Base-by-base conservation (phyloP, 2,113 vertebrate genomes). In the Lasiurus cinereus region DNA sequence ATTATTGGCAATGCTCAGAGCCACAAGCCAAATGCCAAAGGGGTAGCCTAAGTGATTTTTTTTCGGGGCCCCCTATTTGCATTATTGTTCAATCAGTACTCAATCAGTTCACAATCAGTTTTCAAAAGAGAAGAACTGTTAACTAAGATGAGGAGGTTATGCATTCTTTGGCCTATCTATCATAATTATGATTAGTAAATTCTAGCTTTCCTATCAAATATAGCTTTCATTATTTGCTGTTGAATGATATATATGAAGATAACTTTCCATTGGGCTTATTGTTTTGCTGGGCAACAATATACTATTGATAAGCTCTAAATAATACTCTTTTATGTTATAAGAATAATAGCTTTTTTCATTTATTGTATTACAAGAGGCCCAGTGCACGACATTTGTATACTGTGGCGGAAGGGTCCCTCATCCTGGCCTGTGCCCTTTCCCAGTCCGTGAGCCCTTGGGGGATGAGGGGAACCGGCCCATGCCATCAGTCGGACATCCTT, bases 281-380 rank as follows among this genome's bases (percentile, higher is more conserved):
- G 59, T 96, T 93, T 90, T 92, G 92, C 50, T 96, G 15, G 72
- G 97, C 92, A 94, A 90, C 39, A 62, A 62, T 62, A 84, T 74
- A 89, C 48, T 88, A 94, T 19, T 80, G 84, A 95, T 29, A 93
- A 90, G 86, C 96, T 97, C 96, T 67, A 97, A 97, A 97, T 77
- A 94, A 97, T 93, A 96, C 39, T 87, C 92, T 96, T 97, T 98
- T 96, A 95, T 96, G 76, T 97, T 98, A 98, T 96, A 98, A 98
- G 98, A 98, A 98, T 97, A 98, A 96, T 97, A 98, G 95, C 96
- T 62, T 97, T 94, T 95, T 96, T 94, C 93, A 96, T 91, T 86
- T 96, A 95, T 89, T 97, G 94, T 88, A 84, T 96, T 98, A 97
- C 54, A 21, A 56, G 19, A 56, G 54, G 54, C 54, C 18, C 19